A percentile compares a stretch with the other conserved stretches of the same genome.
These are phyloP conservation scores for Pygmarrhopalites habei DNA, from an alignment of 1,140 invertebrate species.

Conservation along the genomic window DNA sequence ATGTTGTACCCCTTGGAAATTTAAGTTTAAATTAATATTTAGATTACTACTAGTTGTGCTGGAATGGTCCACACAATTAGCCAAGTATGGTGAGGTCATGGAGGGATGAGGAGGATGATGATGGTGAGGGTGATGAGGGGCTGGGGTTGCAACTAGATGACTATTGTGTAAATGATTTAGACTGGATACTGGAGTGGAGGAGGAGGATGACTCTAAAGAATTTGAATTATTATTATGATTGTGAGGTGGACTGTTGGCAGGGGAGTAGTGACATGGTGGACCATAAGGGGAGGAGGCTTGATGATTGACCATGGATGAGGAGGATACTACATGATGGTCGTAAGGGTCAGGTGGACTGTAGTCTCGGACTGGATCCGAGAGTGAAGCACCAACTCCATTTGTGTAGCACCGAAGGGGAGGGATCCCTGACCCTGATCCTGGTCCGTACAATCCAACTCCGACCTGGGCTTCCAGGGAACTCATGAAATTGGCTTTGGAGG, in stretches of 20 bases:
- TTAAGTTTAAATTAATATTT: constrained; percentile 35
- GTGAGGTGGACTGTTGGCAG: constrained; percentile 10
- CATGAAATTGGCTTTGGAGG: too few species aligned
- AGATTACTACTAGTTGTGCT: constrained; percentile 12
- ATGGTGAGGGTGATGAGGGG: neutral
- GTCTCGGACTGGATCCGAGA: neutral
- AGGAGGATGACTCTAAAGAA: too few species aligned
- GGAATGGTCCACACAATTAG: constrained; percentile 22
- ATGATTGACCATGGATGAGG: too few species aligned
- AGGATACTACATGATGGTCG: neutral
- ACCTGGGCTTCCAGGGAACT: neutral
- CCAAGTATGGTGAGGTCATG: constrained; percentile 4
- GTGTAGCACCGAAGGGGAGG: neutral
- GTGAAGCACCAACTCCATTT: neutral
- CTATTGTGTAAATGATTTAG: neutral
- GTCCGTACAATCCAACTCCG: neutral
- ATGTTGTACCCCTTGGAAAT: constrained; percentile 36
- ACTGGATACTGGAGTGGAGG: too few species aligned
- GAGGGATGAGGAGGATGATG: neutral
- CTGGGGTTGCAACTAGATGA: neutral
- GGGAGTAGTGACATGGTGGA: constrained; percentile 16
- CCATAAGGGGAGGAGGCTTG: neutral
- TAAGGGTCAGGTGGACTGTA: neutral
- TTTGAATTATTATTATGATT: neutral
- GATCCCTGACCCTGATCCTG: too few species aligned